Evolutionary conservation across 1,140 invertebrate genomes (phyloP).

Genomic region (Listronotus oregonensis): DNA sequence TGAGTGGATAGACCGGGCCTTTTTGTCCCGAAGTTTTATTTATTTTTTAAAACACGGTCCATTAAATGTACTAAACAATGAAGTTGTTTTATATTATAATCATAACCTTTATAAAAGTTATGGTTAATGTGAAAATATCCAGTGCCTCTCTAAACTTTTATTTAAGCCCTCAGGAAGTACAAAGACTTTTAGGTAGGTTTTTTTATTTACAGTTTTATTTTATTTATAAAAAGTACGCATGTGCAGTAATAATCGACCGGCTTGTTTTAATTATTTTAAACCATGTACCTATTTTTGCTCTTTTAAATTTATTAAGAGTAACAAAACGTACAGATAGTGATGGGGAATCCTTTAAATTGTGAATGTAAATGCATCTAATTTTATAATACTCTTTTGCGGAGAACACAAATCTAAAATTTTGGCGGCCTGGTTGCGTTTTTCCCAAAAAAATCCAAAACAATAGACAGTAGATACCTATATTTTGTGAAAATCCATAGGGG

Average conservation of each 20-base stretch:
- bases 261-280: slow-evolving; percentile 2
- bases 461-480: no score
- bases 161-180: slow-evolving; percentile 49
- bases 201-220: slow-evolving; percentile 32
- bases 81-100: slow-evolving; percentile 5
- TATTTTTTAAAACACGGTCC: slow-evolving; percentile 4
- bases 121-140: slow-evolving; percentile 24
- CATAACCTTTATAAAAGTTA: slow-evolving; percentile 21
- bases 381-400: no score
- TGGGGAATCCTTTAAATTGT: no score
- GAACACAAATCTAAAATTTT: no score
- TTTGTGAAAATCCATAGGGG: no score
- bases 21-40: slow-evolving; percentile 6
- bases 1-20: slow-evolving; percentile 5
- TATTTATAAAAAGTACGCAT: slow-evolving; percentile 22
- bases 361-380: no score
- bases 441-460: no score
- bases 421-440: no score
- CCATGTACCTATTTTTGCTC: no score
- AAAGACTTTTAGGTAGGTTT: slow-evolving; percentile 51
- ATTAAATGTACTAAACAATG: slow-evolving; percentile 19
- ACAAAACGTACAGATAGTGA: no score
- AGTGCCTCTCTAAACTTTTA: slow-evolving; percentile 50
- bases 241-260: slow-evolving; percentile 21
- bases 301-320: no score